Base-by-base conservation (phyloP, 1,140 invertebrate genomes). In the Trichoplusia ni region DNA sequence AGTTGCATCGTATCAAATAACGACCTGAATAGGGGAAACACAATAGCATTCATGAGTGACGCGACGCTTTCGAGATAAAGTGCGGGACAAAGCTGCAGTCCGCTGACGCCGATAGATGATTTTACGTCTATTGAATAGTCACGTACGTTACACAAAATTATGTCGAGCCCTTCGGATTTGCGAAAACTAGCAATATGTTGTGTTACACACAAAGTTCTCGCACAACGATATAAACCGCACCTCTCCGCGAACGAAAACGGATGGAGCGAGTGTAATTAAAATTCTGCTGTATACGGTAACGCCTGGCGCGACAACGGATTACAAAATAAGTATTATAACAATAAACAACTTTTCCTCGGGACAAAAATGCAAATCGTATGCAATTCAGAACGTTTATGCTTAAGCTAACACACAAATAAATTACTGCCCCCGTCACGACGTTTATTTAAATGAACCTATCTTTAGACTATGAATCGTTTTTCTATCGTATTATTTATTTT, bases 361-460 rank as follows among this genome's bases (percentile, higher is more conserved):
- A 75, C 72, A 77, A 75, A 81, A 74, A 81, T 77, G 70, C 70
- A 73, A 77, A 79, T 79, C 35, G 19, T 64, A 71, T 66, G 58
- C 53, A 13, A 35, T 72, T 71, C 67, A 75, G 58, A 69, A 74
- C 66, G 66, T 61, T 64, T 47, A 64, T 46, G 64, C 46, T 49
- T 31, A 21, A 59, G 27, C 58, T 76, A 69, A 66, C 67, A 44
- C 58, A 62, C 53, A 23, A 66, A 67, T 63, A 73, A 77, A 73
- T 74, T 74, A 81, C 75, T 67, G 46, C 67, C 49, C 72, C 56
- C 54, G 63, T 58, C 68, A 69, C 64, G 67, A 70, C 60, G 61
- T 64, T 61, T 49, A 81, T 77, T 81, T 75, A 68, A 79, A 60
- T 60, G 56, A 46, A 33, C 47, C 42, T 60, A 47, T 60, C 56